These are phyloP conservation scores for Leptinotarsa haldemani DNA, from an alignment of 2,888 invertebrate genomes.

Conservation along the genomic window DNA sequence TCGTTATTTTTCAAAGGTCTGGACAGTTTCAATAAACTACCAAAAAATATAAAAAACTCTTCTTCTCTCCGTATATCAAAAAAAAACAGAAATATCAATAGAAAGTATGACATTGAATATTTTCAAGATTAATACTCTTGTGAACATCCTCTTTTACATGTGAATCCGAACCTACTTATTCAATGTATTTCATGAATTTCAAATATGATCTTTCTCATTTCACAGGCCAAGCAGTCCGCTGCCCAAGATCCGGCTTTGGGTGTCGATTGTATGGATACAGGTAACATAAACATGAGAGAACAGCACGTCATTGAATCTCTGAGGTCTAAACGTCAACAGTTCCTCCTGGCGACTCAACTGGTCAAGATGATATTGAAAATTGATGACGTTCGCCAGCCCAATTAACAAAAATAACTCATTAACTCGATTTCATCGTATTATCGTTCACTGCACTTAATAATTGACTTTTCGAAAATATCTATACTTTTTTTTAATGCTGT, in stretches of 20 bases:
- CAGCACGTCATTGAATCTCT: slow-evolving; percentile 97
- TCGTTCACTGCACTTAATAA: background rate
- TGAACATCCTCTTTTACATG: too few species aligned
- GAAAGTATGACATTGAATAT: background rate
- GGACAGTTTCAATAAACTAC: too few species aligned
- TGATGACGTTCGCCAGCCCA: slow-evolving; percentile 81
- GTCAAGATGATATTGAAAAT: slow-evolving; percentile 99
- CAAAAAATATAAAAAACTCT: too few species aligned
- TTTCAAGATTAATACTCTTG: background rate
- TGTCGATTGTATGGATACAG: slow-evolving; percentile 93
- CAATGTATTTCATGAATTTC: background rate
- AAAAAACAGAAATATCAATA: background rate
- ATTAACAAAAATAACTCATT: slow-evolving; percentile 23
- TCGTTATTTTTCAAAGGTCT: too few species aligned
- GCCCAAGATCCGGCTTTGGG: slow-evolving; percentile 90
- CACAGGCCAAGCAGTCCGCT: slow-evolving; percentile 80
- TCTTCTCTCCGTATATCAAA: too few species aligned
- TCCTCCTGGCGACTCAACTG: slow-evolving; percentile 94
- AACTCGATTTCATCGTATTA: background rate
- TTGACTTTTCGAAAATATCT: background rate
- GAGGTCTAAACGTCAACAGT: slow-evolving; percentile 97
- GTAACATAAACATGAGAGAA: slow-evolving; percentile 88
- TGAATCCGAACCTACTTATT: too few species aligned
- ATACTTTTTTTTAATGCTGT: background rate
- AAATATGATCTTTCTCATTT: slow-evolving; percentile 25